Base-by-base conservation (phyloP, 2,888 invertebrate genomes). In the Argyresthia albistria region DNA sequence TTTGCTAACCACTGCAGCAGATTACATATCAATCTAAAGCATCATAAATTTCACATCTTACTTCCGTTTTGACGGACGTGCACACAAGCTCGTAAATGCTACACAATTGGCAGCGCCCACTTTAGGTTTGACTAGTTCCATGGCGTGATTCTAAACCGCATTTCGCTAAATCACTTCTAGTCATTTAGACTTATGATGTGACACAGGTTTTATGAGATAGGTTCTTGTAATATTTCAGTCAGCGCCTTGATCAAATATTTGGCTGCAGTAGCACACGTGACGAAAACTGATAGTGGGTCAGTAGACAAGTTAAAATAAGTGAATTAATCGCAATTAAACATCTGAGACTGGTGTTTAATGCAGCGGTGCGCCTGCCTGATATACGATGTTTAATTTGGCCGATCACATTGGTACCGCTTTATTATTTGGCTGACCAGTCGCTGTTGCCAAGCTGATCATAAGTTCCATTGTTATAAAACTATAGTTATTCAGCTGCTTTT, bases 331-430 rank as follows among this genome's bases (percentile, higher is more conserved):
- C 25, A 50, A 42, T 50, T 42, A 43, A 50, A 43, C 42, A 42
- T 50, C 16, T 50, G 53, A 53, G 56, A 51, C 25, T 25, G 56
- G 58, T 58, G 58, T 56, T 60, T 60, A 55, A 50, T 50, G 50
- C 50, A 50, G 42, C 50, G 35, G 42, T 50, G 50, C 43, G 16
- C 43, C 58, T 59, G 16, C 43, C 58, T 59, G 63, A 70, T 63
- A 61, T 63, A 65, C 63, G 60, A 58, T 69, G 65, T 69, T 68
- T 70, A 69, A 73, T 73, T 76, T 73, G 70, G 73, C 73, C 69
- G 73, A 72, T 68, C 25, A 25, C 25, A 25, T 25, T 25, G 65
- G 35, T 42, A 48, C 47, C 25, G 48, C 15, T 48, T 47, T 53
- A 43, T 47, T 47, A 53, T 71, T 69, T 62, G 58, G 60, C 63